Evolutionary conservation across 2,888 invertebrate species (phyloP).

Genomic region (Thysanoteuthis rhombus): DNA sequence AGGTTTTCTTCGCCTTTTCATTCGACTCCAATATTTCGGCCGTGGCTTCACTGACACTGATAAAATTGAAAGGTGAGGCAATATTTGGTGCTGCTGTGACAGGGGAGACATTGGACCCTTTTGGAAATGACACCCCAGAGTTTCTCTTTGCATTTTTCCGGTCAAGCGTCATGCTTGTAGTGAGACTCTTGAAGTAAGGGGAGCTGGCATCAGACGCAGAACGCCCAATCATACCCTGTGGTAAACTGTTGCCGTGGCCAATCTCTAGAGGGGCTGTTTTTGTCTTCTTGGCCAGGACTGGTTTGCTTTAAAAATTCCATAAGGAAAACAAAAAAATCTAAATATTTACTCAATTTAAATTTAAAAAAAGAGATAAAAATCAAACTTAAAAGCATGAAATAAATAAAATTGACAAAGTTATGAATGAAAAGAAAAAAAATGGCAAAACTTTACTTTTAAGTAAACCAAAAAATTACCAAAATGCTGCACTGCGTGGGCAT

Average conservation of each 20-base stretch:
- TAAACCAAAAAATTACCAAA: background rate
- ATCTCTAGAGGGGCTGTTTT: conserved; percentile 53
- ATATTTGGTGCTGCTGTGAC: conserved; percentile 15
- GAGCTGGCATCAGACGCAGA: conserved; percentile 37
- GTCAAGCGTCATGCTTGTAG: conserved; percentile 58
- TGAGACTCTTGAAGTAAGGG: conserved; percentile 55
- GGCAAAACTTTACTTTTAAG: background rate
- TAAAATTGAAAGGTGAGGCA: conserved; percentile 34
- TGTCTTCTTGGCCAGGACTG: conserved; percentile 56
- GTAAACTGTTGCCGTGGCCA: conserved; percentile 23
- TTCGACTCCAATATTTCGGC: conserved; percentile 38
- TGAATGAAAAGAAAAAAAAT: background rate
- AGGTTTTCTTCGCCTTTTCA: conserved; percentile 35
- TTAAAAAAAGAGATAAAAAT: background rate
- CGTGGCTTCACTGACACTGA: conserved; percentile 36
- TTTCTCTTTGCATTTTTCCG: conserved; percentile 41
- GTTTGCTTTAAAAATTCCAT: conserved; percentile 49
- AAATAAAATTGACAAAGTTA: background rate
- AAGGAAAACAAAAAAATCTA: conserved; percentile 19
- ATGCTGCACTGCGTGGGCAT: no score
- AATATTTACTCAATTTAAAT: background rate
- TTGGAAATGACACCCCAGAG: conserved; percentile 22
- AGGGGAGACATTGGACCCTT: conserved; percentile 27
- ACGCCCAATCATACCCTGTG: conserved; percentile 31
- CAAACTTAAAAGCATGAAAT: background rate